Evolutionary conservation across 2,797 vertebrate species (phyloP).

Genomic region (Coilia nasus): DNA sequence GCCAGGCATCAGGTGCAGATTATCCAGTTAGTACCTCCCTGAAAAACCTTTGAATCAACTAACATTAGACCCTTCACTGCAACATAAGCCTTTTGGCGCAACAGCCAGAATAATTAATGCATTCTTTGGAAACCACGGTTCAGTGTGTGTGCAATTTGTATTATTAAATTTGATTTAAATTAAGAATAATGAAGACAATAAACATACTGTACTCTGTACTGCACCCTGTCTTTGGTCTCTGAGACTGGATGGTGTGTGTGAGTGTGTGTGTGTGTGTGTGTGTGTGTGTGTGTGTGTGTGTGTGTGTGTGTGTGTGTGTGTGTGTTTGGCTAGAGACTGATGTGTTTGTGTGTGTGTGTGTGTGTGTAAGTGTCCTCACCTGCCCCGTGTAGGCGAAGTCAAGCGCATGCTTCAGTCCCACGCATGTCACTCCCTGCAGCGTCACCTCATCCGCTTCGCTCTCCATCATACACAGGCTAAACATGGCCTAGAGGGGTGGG

Average conservation of each 20-base stretch:
- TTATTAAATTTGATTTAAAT: no score
- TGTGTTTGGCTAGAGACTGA: no score
- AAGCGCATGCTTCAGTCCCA: slow-evolving; percentile 93
- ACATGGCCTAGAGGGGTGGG: no score
- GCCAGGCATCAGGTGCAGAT: no score
- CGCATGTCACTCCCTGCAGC: slow-evolving; percentile 91
- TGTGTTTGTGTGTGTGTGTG: neutral
- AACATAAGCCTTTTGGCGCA: neutral
- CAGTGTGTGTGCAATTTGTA: neutral
- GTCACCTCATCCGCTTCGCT: slow-evolving; percentile 82
- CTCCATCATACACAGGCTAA: no score
- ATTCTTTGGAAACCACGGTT: neutral
- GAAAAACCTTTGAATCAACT: no score
- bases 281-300: slow-evolving; percentile 22
- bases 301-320: neutral
- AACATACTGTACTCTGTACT: no score
- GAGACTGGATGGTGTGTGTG: no score
- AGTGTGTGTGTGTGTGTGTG: slow-evolving; percentile 8
- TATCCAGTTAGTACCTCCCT: no score
- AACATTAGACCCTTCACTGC: neutral
- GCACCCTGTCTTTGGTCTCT: no score
- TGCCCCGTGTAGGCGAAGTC: slow-evolving; percentile 98
- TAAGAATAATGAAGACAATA: no score
- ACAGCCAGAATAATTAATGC: no score
- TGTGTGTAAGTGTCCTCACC: slow-evolving; percentile 71